These are phyloP conservation scores for Scotopteryx bipunctaria DNA, from an alignment of 2,888 invertebrate genomes.

Conservation along the genomic window DNA sequence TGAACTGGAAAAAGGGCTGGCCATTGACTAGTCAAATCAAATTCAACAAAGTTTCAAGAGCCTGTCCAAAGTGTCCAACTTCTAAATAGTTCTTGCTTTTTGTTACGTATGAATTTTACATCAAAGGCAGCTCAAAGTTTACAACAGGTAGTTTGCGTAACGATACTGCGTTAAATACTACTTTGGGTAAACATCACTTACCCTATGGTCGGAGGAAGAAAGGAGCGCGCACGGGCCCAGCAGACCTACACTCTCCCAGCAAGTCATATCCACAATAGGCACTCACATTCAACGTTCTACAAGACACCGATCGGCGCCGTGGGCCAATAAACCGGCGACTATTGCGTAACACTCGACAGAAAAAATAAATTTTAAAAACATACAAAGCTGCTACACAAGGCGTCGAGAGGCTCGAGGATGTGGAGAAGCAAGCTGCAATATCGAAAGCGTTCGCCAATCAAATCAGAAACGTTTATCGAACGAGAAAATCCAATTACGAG, in stretches of 20 bases:
- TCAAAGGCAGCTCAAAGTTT: constrained; percentile 31
- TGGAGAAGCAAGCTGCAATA: constrained; percentile 72
- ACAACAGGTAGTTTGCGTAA: constrained; percentile 29
- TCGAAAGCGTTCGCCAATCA: constrained; percentile 77
- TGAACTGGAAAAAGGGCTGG: constrained; percentile 7
- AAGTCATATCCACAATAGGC: constrained; percentile 71
- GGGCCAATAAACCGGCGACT: constrained; percentile 66
- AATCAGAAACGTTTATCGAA: constrained; percentile 77
- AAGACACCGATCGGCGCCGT: constrained; percentile 56
- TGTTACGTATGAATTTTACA: constrained; percentile 31
- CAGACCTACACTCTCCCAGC: constrained; percentile 81
- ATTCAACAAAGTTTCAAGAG: constrained; percentile 38
- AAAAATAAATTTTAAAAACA: constrained; percentile 52
- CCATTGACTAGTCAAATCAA: constrained; percentile 46
- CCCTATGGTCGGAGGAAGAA: constrained; percentile 75
- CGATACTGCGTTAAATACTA: constrained; percentile 13
- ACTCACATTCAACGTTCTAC: constrained; percentile 45
- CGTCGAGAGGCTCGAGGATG: constrained; percentile 60
- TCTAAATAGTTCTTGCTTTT: constrained; percentile 14
- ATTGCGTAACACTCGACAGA: constrained; percentile 70
- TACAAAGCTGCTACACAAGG: constrained; percentile 70
- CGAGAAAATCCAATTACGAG: constrained; percentile 82
- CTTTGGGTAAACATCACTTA: constrained; percentile 54
- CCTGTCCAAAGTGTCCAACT: constrained; percentile 28
- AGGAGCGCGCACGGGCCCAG: constrained; percentile 81